Evolutionary conservation across 1,140 invertebrate species (phyloP).

Genomic region (Neodiprion virginianus): DNA sequence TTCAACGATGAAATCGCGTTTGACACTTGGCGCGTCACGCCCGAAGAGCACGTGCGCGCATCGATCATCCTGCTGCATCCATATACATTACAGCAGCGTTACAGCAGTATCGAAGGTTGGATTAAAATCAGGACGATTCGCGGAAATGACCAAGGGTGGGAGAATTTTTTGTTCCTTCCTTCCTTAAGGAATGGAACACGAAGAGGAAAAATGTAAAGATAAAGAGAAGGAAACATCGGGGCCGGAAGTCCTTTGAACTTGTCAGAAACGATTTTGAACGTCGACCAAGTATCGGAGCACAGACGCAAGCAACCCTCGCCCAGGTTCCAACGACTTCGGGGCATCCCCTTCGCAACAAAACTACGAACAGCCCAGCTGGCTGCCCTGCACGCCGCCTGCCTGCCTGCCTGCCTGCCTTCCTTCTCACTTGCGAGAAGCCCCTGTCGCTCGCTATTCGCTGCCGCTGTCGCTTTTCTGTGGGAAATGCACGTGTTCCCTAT

Average conservation of each 20-base stretch:
- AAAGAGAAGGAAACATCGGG: not conserved
- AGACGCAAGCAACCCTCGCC: not conserved
- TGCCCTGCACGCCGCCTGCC: not conserved
- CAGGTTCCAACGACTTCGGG: not conserved
- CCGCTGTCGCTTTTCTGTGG: slow-evolving; percentile 56
- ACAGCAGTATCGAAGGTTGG: too few species aligned
- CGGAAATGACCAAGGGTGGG: too few species aligned
- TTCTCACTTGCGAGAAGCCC: slow-evolving; percentile 20
- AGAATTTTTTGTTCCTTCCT: too few species aligned
- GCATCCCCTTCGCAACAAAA: not conserved
- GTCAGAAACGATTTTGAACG: not conserved
- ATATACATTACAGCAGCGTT: too few species aligned
- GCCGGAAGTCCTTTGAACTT: slow-evolving; percentile 1
- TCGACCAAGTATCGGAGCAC: not conserved
- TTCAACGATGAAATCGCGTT: too few species aligned
- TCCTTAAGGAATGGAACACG: not conserved
- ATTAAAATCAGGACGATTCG: too few species aligned
- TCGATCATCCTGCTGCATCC: too few species aligned
- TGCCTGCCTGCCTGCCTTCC: not conserved
- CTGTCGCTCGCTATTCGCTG: slow-evolving; percentile 18
- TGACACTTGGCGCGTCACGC: too few species aligned
- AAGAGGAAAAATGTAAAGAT: not conserved
- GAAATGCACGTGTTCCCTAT: slow-evolving; percentile 59
- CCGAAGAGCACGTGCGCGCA: too few species aligned
- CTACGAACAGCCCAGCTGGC: not conserved